Conservation (phyloP, 1,140 invertebrate genomes). For the Achatina immaculata region DNA sequence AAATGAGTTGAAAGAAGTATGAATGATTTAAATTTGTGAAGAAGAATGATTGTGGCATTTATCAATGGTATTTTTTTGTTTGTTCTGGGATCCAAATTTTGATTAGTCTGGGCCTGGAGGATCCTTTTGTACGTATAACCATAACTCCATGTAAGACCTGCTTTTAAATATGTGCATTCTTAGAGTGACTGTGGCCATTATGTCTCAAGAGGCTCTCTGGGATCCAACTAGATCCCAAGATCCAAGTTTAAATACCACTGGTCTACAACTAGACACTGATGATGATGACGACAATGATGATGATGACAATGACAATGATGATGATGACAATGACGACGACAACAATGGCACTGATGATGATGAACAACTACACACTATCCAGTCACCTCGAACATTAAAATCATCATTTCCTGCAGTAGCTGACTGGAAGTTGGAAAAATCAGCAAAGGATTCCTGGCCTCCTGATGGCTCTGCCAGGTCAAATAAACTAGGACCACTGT, state of each 20-base stretch:
- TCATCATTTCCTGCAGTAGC: constrained; percentile 50
- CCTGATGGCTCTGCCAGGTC: constrained; percentile 60
- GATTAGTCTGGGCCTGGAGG: no score
- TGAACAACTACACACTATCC: constrained; percentile 35
- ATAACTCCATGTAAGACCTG: no score
- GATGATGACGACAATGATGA: neutral
- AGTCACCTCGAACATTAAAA: constrained; percentile 55
- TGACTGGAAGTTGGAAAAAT: constrained; percentile 82
- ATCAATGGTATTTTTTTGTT: no score
- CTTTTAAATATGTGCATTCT: no score
- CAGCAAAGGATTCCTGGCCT: constrained; percentile 80
- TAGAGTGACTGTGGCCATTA: no score
- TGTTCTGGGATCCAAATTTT: no score
- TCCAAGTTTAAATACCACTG: no score
- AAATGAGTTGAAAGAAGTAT: no score
- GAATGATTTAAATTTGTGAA: no score
- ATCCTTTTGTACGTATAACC: no score
- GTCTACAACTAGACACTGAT: neutral
- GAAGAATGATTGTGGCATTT: no score
- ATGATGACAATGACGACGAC: neutral
- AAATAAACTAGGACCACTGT: constrained; percentile 52
- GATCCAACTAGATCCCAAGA: no score
- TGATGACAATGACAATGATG: neutral
- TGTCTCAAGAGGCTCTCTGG: neutral
- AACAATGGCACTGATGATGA: neutral